Base-by-base conservation (phyloP, 1,140 invertebrate species). In the Ips nitidus region DNA sequence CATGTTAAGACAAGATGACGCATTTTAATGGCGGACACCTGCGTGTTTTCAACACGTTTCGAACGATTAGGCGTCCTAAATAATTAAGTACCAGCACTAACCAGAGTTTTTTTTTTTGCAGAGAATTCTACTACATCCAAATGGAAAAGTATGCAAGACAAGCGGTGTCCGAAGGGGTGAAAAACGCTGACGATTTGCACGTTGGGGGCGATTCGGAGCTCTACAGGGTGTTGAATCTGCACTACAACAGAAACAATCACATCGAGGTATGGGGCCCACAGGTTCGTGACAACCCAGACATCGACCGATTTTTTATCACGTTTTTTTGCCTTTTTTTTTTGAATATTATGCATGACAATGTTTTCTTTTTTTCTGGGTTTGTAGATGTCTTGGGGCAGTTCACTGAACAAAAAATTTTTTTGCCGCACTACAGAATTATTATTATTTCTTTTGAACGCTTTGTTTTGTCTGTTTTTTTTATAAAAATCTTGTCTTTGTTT, bases 61-160 rank as follows among this genome's bases (percentile, higher is more conserved):
- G 66, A 73, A 62, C 64, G 63, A 64, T 65, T 22, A 43, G 52
- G 6, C 45, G 57, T n/a, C 66, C 66, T 60, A 68, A 68, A 60
- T 60, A 52, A 56, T 50, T 47, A 62, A 50, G 8, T 50, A 62
- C 39, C 57, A 37, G 37, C 45, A 50, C 22, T 50, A 50, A 8
- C 7, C 45, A 8, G 45, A 8, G 1, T 3, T 6, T 50, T 50
- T 62, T 41, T 52, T 36, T 52, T 66, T 67, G 37, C 57, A 99
- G 98, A 83, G 98, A 99, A 85, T 99, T 99, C 86, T 99, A 97
- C 87, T 99, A 99, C 86, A 99, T 99, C 80, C 98, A 99, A 86
- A 99, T 99, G 97, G 98, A 99, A 86, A 99, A 99, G 84, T 99
- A 98, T 84, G 97, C 98, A 63, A 88, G 97, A 75, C 96, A 99